phyloP scores from a whole-genome alignment of 2,113 vertebrate genomes.

The Tor tambroides region DNA sequence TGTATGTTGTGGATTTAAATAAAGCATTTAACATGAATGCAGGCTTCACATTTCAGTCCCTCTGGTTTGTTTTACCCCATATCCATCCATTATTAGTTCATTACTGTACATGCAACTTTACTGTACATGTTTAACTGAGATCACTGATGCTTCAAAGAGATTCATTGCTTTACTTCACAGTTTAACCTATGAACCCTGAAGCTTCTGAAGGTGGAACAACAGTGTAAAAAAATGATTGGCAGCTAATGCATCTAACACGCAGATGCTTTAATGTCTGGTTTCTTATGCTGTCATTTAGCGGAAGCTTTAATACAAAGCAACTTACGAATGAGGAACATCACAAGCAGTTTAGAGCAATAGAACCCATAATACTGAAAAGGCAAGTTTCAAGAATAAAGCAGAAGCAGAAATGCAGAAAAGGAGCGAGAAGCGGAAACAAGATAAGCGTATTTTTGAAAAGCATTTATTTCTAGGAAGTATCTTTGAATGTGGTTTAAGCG shows the following conservation, averaged over 20 bases:
- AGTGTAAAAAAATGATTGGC: no score
- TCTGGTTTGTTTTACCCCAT: no score
- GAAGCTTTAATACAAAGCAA: background rate
- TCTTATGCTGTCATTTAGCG: background rate
- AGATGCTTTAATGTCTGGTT: background rate
- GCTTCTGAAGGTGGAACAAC: no score
- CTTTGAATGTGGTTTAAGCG: background rate
- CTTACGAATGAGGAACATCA: background rate
- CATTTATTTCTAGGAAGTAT: background rate
- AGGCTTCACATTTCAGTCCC: no score
- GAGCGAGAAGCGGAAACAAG: background rate
- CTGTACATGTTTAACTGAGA: no score
- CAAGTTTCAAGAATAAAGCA: background rate
- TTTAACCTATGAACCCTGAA: no score
- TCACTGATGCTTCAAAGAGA: background rate
- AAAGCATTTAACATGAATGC: no score
- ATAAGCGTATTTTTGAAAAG: background rate
- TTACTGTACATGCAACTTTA: no score
- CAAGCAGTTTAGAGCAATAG: background rate
- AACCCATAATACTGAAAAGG: background rate
- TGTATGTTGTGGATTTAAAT: no score
- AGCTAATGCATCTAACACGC: background rate
- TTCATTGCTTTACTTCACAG: no score
- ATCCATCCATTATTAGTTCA: no score
- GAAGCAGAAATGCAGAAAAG: background rate